phyloP scores from a whole-genome alignment of 2,888 invertebrate species.

The Drosophila stalkeri region DNA sequence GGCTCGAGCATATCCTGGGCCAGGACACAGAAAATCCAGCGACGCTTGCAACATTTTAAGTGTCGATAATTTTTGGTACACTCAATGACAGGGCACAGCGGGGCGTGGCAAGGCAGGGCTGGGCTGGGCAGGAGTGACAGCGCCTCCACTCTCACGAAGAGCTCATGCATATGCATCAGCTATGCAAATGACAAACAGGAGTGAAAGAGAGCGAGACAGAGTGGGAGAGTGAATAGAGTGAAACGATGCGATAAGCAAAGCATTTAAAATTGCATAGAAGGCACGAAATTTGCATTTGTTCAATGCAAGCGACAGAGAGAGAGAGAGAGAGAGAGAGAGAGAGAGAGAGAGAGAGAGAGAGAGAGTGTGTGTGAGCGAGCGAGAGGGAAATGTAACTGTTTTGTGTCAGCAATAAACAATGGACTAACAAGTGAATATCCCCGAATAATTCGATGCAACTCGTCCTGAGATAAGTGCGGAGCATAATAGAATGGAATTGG shows the following conservation, averaged over 20 bases:
- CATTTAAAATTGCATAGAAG: conserved; percentile 64
- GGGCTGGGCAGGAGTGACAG: neutral
- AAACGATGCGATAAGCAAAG: conserved; percentile 65
- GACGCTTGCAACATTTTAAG: conserved; percentile 78
- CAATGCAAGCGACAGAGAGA: conserved; percentile 10
- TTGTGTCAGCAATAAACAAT: conserved; percentile 40
- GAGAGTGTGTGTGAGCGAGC: neutral
- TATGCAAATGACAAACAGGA: conserved; percentile 45
- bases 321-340: neutral
- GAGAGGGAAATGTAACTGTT: conserved; percentile 66
- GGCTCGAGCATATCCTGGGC: conserved; percentile 58
- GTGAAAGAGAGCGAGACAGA: neutral
- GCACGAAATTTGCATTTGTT: conserved; percentile 62
- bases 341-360: neutral
- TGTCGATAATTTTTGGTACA: conserved; percentile 70
- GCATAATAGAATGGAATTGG: conserved; percentile 8
- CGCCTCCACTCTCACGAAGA: neutral
- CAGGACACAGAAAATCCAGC: conserved; percentile 50
- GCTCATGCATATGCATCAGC: conserved; percentile 74
- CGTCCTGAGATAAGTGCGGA: neutral
- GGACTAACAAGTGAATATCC: conserved; percentile 22
- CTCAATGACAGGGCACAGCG: conserved; percentile 12
- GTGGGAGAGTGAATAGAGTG: conserved; percentile 1
- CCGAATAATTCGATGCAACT: conserved; percentile 29
- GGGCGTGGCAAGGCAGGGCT: conserved; percentile 16